phyloP scores from a whole-genome alignment of 2,888 invertebrate species.

The Melanophora roralis region DNA sequence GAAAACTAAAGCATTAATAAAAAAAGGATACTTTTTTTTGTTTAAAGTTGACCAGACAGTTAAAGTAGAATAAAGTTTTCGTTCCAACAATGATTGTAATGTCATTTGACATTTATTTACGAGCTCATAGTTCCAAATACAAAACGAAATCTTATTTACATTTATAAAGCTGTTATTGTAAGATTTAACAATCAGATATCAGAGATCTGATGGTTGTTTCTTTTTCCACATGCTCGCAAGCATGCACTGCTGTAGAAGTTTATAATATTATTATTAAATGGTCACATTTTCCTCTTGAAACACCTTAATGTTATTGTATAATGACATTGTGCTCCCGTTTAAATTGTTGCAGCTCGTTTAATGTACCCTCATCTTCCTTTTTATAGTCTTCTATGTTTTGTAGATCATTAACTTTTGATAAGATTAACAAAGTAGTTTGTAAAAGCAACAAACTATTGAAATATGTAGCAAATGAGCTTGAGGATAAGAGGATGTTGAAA shows the following conservation, averaged over 20 bases:
- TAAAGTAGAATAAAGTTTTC: slow-evolving; percentile 25
- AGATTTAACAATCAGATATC: slow-evolving; percentile 50
- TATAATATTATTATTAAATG: slow-evolving; percentile 56
- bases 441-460: slow-evolving; percentile 23
- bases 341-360: slow-evolving; percentile 21
- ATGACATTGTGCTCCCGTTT: slow-evolving; percentile 50
- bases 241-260: slow-evolving; percentile 8
- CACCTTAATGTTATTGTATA: slow-evolving; percentile 35
- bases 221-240: neutral
- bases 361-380: neutral
- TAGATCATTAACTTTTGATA: slow-evolving; percentile 57
- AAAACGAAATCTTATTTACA: slow-evolving; percentile 76
- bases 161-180: slow-evolving; percentile 74
- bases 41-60: neutral
- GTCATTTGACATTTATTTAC: slow-evolving; percentile 76
- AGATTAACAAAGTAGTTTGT: slow-evolving; percentile 60
- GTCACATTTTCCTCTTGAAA: slow-evolving; percentile 56
- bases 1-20: slow-evolving; percentile 53
- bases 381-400: slow-evolving; percentile 35
- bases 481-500: slow-evolving; percentile 32
- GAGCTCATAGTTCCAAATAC: slow-evolving; percentile 73
- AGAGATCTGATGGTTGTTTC: slow-evolving; percentile 11
- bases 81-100: slow-evolving; percentile 71
- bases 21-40: slow-evolving; percentile 46
- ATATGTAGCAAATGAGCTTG: slow-evolving; percentile 51